Conservation (phyloP, 2,888 invertebrate species). For the Ommatoiulus sabulosus region DNA sequence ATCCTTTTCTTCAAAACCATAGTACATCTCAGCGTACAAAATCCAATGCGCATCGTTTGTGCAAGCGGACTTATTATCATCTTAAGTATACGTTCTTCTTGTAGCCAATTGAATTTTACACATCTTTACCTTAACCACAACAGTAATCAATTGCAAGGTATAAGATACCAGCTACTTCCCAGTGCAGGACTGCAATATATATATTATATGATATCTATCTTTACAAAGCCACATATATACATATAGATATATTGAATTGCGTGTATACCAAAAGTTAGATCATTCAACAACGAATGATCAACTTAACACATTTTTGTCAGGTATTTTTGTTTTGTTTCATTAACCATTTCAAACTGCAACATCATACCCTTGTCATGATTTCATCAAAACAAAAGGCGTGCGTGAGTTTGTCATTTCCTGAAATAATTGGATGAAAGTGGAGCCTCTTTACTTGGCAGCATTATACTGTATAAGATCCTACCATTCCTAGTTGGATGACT, state of each 20-base stretch:
- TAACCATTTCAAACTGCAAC: conserved; percentile 15
- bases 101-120: conserved; percentile 50
- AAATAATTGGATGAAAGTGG: not conserved
- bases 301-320: conserved; percentile 23
- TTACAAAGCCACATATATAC: conserved; percentile 42
- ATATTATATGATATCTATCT: conserved; percentile 46
- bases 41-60: conserved; percentile 10
- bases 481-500: not conserved
- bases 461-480: not conserved
- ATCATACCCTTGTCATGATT: not conserved
- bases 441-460: not conserved
- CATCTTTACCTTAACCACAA: conserved; percentile 4
- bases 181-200: conserved; percentile 19
- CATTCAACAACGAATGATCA: not conserved
- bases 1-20: conserved; percentile 49
- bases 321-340: not conserved
- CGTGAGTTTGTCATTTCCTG: not conserved
- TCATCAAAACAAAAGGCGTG: not conserved
- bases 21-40: conserved; percentile 28
- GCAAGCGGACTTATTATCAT: conserved; percentile 9
- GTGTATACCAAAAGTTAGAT: conserved; percentile 47
- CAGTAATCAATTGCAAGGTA: conserved; percentile 11
- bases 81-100: conserved; percentile 51
- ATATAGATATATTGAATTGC: conserved; percentile 39
- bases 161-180: conserved; percentile 27